These are phyloP conservation scores for Arge pagana DNA, from an alignment of 2,888 invertebrate genomes.

Conservation along the genomic window DNA sequence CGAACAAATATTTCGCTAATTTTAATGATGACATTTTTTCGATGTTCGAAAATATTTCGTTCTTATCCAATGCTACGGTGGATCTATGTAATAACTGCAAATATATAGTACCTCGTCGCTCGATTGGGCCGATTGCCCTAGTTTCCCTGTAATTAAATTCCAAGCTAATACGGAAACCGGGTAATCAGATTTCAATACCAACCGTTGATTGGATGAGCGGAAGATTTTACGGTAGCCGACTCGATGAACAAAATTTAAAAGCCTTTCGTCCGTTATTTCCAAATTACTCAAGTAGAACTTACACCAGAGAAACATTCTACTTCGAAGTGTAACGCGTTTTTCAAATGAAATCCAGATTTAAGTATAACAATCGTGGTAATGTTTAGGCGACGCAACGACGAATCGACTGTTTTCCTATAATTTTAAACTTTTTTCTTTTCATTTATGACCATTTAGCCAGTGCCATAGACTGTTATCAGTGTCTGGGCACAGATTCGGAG, in stretches of 20 bases:
- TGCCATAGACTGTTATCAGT: slow-evolving; percentile 85
- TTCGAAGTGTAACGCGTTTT: too few relatives aligned
- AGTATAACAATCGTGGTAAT: too few relatives aligned
- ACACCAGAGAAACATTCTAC: too few relatives aligned
- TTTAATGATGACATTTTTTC: too few relatives aligned
- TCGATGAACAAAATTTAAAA: too few relatives aligned
- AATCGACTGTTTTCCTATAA: slow-evolving; percentile 7
- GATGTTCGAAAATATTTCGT: not conserved
- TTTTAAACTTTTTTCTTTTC: slow-evolving; percentile 30
- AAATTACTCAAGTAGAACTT: too few relatives aligned
- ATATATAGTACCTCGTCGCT: not conserved
- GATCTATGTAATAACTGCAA: not conserved
- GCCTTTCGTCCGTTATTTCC: too few relatives aligned
- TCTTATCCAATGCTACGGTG: not conserved
- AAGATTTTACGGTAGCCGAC: too few relatives aligned
- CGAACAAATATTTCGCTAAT: too few relatives aligned
- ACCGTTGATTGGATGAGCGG: slow-evolving; percentile 6
- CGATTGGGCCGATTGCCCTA: not conserved
- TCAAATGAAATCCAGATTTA: too few relatives aligned
- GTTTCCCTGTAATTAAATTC: slow-evolving; percentile 13
- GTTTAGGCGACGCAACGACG: not conserved
- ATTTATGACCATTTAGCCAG: slow-evolving; percentile 61
- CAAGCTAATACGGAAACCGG: slow-evolving; percentile 2
- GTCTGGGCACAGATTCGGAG: slow-evolving; percentile 78
- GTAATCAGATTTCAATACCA: slow-evolving; percentile 9